Base-by-base conservation (phyloP, 2,797 vertebrate genomes). In the Lindbergichthys nudifrons region DNA sequence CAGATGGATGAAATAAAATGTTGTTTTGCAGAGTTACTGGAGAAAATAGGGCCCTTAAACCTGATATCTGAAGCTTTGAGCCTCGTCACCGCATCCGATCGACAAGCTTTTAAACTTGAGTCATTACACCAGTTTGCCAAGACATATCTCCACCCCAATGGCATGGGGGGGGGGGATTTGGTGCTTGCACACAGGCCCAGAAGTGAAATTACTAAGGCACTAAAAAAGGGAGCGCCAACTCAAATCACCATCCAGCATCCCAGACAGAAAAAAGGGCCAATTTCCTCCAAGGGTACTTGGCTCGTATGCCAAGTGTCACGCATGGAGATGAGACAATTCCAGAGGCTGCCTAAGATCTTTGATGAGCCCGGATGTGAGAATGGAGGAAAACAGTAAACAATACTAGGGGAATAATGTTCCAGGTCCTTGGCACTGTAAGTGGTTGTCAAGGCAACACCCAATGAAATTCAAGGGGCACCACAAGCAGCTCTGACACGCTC, bases 241-340 rank as follows among this genome's bases (percentile, higher is more conserved):
- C 69, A 45, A 87, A 86, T 88, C 77, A 82, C 50, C 50, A 63
- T 75, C 74, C 65, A 66, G 52, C 53, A 73, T 77, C 70, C 57
- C 69, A 74, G 79, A 79, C 70, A 71, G 77, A 86, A 65, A 83
- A 61, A 32, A 19, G 48, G 76, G 64, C 77, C 88, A 89, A 86
- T 92, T 89, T 83, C 59, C 72, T 85, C 68, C 53, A 53, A 87
- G 90, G 79, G 87, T 50, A 58, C 79, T 86, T 50, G 61, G 59
- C 69, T 83, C 54, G 61, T 67, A 52, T 48, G 48, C 60, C 65
- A 80, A 88, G 79, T 73, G 80, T 77, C 73, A 71, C 5, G 54
- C 30, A 3, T 77, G 54, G 60, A 74, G 70, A 84, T 85, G 77
- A 85, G 77, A 86, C 60, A 30, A 70, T 74, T 83, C 46, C 66